Evolutionary conservation across 2,888 invertebrate genomes (phyloP), one percentile per base, ranked within the genome.

Genomic region (Lordiphosa fenestrarum): DNA sequence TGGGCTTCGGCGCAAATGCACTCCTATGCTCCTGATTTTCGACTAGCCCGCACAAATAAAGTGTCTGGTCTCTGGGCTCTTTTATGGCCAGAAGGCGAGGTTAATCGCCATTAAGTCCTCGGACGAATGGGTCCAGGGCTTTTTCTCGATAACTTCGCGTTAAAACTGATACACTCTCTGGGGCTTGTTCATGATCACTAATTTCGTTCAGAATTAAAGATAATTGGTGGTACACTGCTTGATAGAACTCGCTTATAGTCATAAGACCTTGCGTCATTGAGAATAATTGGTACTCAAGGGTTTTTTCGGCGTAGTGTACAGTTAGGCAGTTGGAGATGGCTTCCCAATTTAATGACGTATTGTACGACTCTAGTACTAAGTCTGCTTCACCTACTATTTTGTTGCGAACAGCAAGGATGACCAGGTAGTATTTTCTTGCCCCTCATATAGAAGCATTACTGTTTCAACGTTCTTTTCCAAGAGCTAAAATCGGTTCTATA

Each of bases 221-320:
- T 6, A 23, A 2, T 23, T 23, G 41, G 12, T 41, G 2, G 5
- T 15, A 38, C 7, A 38, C 38, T 4, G 15, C 38, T 4, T 38
- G 38, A 13, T 15, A 15, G 6, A 7, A 15, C 7, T 38, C 38
- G 7, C 15, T 15, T 15, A 15, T 3, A 4, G 38, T 9, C 15
- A 13, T 12, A 2, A 35, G 10, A 7, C 19, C 21, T 10, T 55
- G 53, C 2, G 40, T 4, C 10, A 49, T 42, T 2, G 33, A 42
- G 6, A 49, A 49, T 49, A 49, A 49, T 15, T 49, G 49, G n/a
- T 55, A 55, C 12, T 55, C 54, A n/a, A 42, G 12, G 1, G 54
- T 54, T 7, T 19, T 9, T 4, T 54, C 54, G 2, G 36, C 54
- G 19, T 41, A 54, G 6, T 54, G 52, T 35, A 13, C 10, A 1